Base-by-base conservation (phyloP, 2,797 vertebrate species). In the Sebastes oblongus region DNA sequence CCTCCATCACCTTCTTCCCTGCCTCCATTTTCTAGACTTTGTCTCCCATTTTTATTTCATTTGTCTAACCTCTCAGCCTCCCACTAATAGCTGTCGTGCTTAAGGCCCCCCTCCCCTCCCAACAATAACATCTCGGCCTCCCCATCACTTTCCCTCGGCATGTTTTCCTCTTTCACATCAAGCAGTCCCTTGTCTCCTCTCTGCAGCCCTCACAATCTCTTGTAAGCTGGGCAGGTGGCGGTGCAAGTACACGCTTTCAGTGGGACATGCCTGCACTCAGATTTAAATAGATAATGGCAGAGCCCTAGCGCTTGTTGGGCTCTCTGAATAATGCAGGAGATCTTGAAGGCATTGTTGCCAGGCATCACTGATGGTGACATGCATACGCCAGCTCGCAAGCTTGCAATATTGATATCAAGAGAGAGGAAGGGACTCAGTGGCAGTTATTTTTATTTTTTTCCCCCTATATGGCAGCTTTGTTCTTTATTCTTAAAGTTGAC, bases 251-350 rank as follows among this genome's bases (percentile, higher is more conserved):
- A 86, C 18, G 75, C 88, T 94, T 91, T 90, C 88, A 85, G 83
- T 80, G 86, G 94, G 90, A 91, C 90, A 88, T 86, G 93, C 89
- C 88, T 88, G 86, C 54, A 42, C 91, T 93, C 77, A 83, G 91
- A 95, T 95, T 93, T 94, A 94, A 93, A 95, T 94, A 94, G 93
- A 95, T 94, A 93, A 94, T 93, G 88, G 90, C 91, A 89, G 81
- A 85, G 88, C 87, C 91, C 76, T 66, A 80, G 90, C 77, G 91
- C 89, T 93, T 93, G 91, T 90, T 90, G 91, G 92, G 91, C 74
- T 75, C 76, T 81, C 79, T 95, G 91, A 95, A 96, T 95, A 94
- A 94, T 95, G 93, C 89, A 96, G 61, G 65, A 77, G 89, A 83
- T 94, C 90, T 91, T 90, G 86, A 91, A 94, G 93, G 91, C 93